Evolutionary conservation across 2,888 invertebrate species (phyloP), one percentile per base, ranked within the genome.

Genomic region (Callosobruchus maculatus): DNA sequence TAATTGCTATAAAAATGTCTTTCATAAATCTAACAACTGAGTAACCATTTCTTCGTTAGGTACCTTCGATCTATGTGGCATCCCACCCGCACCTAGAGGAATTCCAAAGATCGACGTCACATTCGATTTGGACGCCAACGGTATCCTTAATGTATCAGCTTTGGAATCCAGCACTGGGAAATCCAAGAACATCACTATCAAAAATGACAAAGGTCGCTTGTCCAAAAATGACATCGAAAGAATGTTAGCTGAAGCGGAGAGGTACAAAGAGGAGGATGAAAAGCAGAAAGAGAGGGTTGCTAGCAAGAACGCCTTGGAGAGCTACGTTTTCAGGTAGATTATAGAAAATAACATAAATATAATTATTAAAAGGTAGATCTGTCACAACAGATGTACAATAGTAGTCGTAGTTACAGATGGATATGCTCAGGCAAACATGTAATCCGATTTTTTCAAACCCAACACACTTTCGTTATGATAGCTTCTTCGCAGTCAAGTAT

Each of bases 171-270:
- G 89, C 80, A 89, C 90, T 0, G 90, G 90, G 4, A 93, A 93
- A 78, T 91, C 90, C 76, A 93, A 92, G 85, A 92, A 93, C 83
- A 95, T 95, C 77, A 93, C 93, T 70, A 96, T 95, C 77, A 93
- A 93, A 84, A 95, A 95, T 87, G 94, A 95, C 88, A 94, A 93
- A 82, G 95, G 95, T 0, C 89, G 95, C 5, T 88, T 96, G 72
- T 93, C 94, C 21, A 93, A 95, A 84, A 91, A 92, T 3, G 95
- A 96, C 81, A 95, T 96, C 77, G 94, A 96, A 77, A 89, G 92
- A 76, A 95, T 94, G 94, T 86, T 95, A 22, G 86, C 89, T 0
- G 94, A 95, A 78, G 94, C 94, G 0, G 94, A 94, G 82, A 88
- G 87, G 70, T 95, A 93, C 86, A 83, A 81, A 74, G 93, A 92